These are phyloP conservation scores for Pemphredon lugubris DNA, from an alignment of 2,888 invertebrate genomes.

Conservation along the genomic window DNA sequence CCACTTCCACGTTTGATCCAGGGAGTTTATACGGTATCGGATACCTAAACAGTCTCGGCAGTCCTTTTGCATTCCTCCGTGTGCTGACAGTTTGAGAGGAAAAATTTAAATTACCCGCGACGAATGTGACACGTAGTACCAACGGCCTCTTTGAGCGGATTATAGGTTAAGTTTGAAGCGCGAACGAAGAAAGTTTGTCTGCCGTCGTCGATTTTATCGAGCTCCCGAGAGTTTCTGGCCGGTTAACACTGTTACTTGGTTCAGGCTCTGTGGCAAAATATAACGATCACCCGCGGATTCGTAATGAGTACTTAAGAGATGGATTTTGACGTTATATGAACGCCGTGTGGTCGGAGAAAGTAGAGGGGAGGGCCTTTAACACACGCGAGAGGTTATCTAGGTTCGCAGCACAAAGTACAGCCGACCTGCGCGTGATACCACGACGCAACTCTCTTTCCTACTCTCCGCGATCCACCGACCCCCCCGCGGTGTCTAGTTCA, in stretches of 20 bases:
- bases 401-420: conserved; percentile 78
- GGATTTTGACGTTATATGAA: conserved; percentile 64
- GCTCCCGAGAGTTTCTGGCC: too few relatives aligned
- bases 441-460: conserved; percentile 23
- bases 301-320: conserved; percentile 35
- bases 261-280: too few relatives aligned
- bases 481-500: conserved; percentile 29
- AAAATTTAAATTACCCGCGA: conserved; percentile 64
- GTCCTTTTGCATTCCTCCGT: conserved; percentile 85
- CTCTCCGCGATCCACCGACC: conserved; percentile 7
- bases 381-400: conserved; percentile 75
- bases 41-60: conserved; percentile 93
- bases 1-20: conserved; percentile 98
- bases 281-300: conserved; percentile 22
- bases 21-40: conserved; percentile 92
- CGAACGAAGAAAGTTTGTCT: too few relatives aligned
- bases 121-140: conserved; percentile 1
- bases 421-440: conserved; percentile 71
- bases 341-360: conserved; percentile 30
- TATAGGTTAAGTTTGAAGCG: neutral
- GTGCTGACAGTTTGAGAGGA: conserved; percentile 75
- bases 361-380: conserved; percentile 41
- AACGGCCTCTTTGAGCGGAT: conserved; percentile 16
- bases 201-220: too few relatives aligned
- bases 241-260: too few relatives aligned